Percentiles rank a stretch among this genome's conserved stretches.
Conservation (phyloP, 2,797 vertebrate species). For the Artibeus lituratus region DNA sequence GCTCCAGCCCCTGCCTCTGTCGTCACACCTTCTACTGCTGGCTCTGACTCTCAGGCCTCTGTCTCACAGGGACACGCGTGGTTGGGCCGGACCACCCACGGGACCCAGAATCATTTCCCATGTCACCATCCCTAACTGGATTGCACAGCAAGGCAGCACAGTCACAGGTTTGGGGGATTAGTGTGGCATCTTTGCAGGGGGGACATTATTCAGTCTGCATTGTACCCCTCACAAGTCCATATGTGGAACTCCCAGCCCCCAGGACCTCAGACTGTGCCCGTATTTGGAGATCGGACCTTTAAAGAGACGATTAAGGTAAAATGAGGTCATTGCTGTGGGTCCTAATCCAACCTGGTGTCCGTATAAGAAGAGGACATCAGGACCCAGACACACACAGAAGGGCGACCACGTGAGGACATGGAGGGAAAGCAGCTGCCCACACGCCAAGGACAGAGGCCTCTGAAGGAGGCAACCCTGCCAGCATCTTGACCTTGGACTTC, state of each 20-base stretch:
- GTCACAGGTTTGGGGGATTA: not conserved
- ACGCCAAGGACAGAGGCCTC: not conserved
- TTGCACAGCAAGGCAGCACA: not conserved
- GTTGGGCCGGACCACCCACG: not conserved
- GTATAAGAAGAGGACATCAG: too few species aligned
- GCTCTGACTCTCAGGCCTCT: not conserved
- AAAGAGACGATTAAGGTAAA: not conserved
- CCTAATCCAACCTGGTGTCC: too few species aligned
- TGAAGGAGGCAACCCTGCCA: too few species aligned
- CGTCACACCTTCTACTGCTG: accelerated
- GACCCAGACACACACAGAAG: too few species aligned
- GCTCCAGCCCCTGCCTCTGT: not conserved
- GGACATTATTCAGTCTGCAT: not conserved
- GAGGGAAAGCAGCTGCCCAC: too few species aligned
- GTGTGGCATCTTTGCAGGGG: too few species aligned
- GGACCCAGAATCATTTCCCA: not conserved
- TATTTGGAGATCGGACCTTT: not conserved
- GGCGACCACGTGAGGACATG: too few species aligned
- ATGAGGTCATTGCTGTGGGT: too few species aligned
- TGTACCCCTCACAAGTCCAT: not conserved
- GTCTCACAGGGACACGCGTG: accelerated
- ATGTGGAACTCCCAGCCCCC: too few species aligned
- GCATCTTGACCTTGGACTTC: too few species aligned
- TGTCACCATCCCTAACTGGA: too few species aligned
- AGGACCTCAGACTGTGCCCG: too few species aligned